Base-by-base conservation (phyloP, 1,140 invertebrate genomes). In the Drosophila varians region DNA sequence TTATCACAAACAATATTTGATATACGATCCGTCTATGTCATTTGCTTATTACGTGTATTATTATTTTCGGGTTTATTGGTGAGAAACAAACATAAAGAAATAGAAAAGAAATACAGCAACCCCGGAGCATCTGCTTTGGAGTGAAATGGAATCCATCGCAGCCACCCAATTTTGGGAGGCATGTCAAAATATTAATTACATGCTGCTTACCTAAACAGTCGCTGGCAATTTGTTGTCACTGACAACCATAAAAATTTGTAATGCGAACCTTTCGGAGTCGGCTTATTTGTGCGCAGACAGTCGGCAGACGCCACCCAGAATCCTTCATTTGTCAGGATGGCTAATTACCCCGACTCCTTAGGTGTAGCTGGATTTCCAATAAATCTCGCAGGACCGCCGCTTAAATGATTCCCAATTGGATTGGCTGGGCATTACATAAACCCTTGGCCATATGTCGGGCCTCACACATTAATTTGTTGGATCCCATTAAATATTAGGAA, bases 111-210 rank as follows among this genome's bases (percentile, higher is more conserved):
- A n/a, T n/a, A n/a, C n/a, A n/a, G n/a, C n/a, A n/a, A n/a, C n/a
- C 38, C 9, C 19, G 45, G 16, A 6, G 58, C 19, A 49, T 31
- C 36, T 49, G 12, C 36, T n/a, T n/a, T n/a, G 26, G 25, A 72
- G 51, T 56, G 68, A 74, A 74, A 74, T 64, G 12, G 36, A 72
- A 51, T 38, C 69, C 54, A 43, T 18, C 19, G 31, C 14, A 21
- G 21, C 36, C 46, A 16, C 43, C 31, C 36, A 25, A 14, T 53
- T 28, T n/a, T 21, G 18, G 7, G 18, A 23, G 25, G 19, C 43
- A 58, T 54, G 60, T 54, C 73, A 73, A 62, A 72, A 80, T 82
- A 82, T 82, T 82, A 82, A 82, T 82, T 82, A 82, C 73, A 55
- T 4, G 68, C 53, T 77, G 60, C 68, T 77, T 77, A 77, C 48